A percentile compares a stretch with the other conserved stretches of the same genome.
Evolutionary conservation across 2,797 vertebrate species (phyloP).

Genomic region (Paramormyrops hopkinsi): DNA sequence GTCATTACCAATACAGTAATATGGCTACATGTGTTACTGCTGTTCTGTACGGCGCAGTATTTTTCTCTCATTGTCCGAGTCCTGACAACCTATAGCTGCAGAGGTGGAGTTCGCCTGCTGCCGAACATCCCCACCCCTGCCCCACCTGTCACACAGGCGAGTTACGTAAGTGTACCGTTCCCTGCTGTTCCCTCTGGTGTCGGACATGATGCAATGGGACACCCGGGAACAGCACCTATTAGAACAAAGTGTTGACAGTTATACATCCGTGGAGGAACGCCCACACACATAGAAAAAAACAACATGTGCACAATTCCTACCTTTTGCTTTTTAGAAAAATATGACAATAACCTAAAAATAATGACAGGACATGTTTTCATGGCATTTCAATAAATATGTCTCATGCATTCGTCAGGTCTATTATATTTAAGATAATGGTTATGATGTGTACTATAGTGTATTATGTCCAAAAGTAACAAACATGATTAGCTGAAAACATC

Average conservation of each 20-base stretch:
- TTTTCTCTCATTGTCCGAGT: constrained; percentile 9
- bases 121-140: constrained; percentile 24
- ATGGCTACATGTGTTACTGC: not conserved
- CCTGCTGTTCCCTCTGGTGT: not conserved
- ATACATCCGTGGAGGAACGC: not conserved
- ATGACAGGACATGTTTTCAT: not conserved
- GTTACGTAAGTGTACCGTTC: constrained; percentile 40
- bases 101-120: constrained; percentile 40
- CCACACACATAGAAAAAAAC: not conserved
- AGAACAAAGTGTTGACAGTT: not conserved
- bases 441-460: not conserved
- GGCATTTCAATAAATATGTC: not conserved
- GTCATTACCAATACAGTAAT: not conserved
- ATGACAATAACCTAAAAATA: not conserved
- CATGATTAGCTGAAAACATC: not conserved
- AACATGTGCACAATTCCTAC: not conserved
- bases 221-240: not conserved
- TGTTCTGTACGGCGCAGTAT: not conserved
- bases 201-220: constrained; percentile 3
- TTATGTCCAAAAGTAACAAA: not conserved
- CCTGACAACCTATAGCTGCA: constrained; percentile 29
- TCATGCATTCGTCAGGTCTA: not conserved
- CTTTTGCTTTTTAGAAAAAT: constrained; percentile 5
- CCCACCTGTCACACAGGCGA: constrained; percentile 27
- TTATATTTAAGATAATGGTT: not conserved